Percentiles rank a stretch among this genome's conserved stretches.
phyloP scores from a whole-genome alignment of 1,140 invertebrate genomes.

The Hypsibius dujardini region DNA sequence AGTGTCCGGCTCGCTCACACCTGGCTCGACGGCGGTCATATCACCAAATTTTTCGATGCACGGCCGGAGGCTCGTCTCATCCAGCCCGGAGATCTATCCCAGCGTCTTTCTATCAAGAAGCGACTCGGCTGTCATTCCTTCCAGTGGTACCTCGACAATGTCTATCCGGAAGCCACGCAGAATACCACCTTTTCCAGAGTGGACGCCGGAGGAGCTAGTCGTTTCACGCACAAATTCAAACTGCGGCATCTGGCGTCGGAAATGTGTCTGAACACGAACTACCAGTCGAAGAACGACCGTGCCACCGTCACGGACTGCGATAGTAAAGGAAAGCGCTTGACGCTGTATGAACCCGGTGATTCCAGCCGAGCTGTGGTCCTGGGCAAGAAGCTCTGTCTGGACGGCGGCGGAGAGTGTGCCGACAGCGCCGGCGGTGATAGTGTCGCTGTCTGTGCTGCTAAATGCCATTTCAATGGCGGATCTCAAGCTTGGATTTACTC shows the following conservation, averaged over 20 bases:
- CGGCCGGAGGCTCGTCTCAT: conserved; percentile 45
- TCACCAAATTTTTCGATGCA: conserved; percentile 52
- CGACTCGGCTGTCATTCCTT: conserved; percentile 64
- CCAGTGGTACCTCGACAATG: conserved; percentile 76
- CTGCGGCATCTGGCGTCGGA: conserved; percentile 44
- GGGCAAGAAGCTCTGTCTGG: conserved; percentile 62
- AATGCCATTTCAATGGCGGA: conserved; percentile 77
- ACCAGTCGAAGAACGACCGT: background rate
- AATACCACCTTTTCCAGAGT: conserved; percentile 23
- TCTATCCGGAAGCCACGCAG: conserved; percentile 57
- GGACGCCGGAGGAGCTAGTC: conserved; percentile 17
- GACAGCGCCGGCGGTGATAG: conserved; percentile 27
- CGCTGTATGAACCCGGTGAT: conserved; percentile 69
- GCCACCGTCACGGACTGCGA: background rate
- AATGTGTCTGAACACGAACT: conserved; percentile 7
- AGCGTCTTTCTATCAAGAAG: conserved; percentile 48
- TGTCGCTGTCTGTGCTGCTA: conserved; percentile 49
- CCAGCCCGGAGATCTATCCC: conserved; percentile 58
- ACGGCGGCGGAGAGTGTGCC: conserved; percentile 38
- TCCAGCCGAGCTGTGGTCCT: conserved; percentile 53
- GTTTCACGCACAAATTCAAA: conserved; percentile 41
- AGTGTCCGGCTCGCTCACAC: conserved; percentile 69
- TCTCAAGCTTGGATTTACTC: conserved; percentile 71
- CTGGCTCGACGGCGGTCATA: conserved; percentile 73
- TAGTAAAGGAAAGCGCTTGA: conserved; percentile 34